Evolutionary conservation across 2,797 vertebrate genomes (phyloP).

Genomic region (Gouania willdenowi): DNA sequence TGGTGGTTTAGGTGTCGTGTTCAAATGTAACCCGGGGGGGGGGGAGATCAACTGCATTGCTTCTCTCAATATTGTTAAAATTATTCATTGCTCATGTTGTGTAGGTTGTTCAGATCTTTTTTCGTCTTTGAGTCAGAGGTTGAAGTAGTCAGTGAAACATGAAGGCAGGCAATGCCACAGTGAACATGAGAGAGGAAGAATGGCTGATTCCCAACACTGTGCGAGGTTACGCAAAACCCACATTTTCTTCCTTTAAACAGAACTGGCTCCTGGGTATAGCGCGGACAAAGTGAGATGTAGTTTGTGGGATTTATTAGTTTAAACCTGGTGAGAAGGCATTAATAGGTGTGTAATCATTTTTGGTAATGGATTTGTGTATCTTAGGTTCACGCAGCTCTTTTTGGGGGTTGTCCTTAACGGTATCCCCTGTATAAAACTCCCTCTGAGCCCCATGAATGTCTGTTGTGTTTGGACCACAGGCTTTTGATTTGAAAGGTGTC

Average conservation of each 20-base stretch:
- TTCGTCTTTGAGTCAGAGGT: slow-evolving; percentile 58
- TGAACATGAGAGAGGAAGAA: slow-evolving; percentile 23
- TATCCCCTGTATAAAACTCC: too few relatives aligned
- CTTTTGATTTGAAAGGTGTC: too few relatives aligned
- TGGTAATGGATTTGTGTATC: too few relatives aligned
- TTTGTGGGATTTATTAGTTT: too few relatives aligned
- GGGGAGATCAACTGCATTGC: slow-evolving; percentile 1
- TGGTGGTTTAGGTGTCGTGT: slow-evolving; percentile 29
- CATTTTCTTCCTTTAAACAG: slow-evolving; percentile 1
- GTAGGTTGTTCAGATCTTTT: slow-evolving; percentile 54
- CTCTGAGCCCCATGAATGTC: too few relatives aligned
- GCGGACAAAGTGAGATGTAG: background rate
- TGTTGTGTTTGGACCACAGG: too few relatives aligned
- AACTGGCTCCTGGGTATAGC: background rate
- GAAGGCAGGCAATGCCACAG: slow-evolving; percentile 28
- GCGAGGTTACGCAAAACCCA: slow-evolving; percentile 23
- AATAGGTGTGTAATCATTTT: too few relatives aligned
- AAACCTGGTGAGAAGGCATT: too few relatives aligned
- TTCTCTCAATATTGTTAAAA: slow-evolving; percentile 36
- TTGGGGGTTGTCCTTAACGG: too few relatives aligned
- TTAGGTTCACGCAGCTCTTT: too few relatives aligned
- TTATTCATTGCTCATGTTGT: slow-evolving; percentile 50
- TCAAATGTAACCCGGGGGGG: slow-evolving; percentile 42
- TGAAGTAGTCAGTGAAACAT: slow-evolving; percentile 46
- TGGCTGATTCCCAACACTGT: slow-evolving; percentile 12